Evolutionary conservation across 2,888 invertebrate genomes (phyloP), one percentile per base, ranked within the genome.

Genomic region (Beris chalybata): DNA sequence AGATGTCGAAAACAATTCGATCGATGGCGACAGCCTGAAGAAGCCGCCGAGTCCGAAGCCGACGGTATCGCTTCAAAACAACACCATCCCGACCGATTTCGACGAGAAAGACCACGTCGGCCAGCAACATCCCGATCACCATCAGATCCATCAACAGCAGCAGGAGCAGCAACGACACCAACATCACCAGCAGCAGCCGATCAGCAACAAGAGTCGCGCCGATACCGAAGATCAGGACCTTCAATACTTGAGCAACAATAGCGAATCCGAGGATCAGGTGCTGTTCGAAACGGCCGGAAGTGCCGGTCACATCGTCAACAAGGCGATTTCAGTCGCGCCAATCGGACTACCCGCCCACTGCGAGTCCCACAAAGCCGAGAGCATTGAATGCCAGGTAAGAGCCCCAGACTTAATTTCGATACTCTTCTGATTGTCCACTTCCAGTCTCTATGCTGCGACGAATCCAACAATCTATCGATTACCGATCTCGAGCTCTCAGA

Each of bases 361-460:
- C 65, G 56, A 83, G 77, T 66, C 71, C 4, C 71, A 70, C 13
- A 74, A 71, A 29, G 75, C 76, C 7, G 73, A 74, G 45, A 82
- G 84, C 32, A 79, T 82, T 0, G 85, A 85, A 50, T 86, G 86
- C 68, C 85, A 85, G 83, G 86, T 85, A 68, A 72, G 71, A 64
- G n/a, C n/a, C 4, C n/a, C 29, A 13, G 30, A 30, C 22, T 11
- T 11, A 52, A 32, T 5, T 43, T 38, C 29, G 38, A 29, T 43
- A 38, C 50, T 55, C 12, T 53, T 22, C 48, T 47, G 50, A 43
- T 59, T 56, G n/a, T 63, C 6, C 12, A 44, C 6, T 32, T 31
- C 64, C 52, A 79, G 79, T 79, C 78, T 22, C 74, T 74, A 31
- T 79, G 79, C 70, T 79, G 76, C 61, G 77, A 79, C 61, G 75